Evolutionary conservation across 2,113 vertebrate genomes (phyloP), one percentile per base, ranked within the genome.

Genomic region (Xenus cinereus): DNA sequence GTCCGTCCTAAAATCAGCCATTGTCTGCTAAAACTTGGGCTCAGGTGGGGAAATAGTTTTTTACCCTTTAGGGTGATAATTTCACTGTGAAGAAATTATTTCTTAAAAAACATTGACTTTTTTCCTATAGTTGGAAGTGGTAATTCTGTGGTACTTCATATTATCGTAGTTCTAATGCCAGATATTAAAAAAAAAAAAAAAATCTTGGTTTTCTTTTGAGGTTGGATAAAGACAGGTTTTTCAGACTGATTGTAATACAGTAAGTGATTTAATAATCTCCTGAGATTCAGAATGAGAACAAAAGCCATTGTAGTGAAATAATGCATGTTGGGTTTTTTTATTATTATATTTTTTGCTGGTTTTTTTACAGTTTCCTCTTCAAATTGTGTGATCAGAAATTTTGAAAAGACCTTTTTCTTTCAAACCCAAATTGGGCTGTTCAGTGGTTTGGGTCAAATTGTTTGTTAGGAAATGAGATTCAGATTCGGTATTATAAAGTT

Each of bases 271-370:
- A 62, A 54, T 84, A 81, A 81, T 90, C 95, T 91, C 73, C 13
- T 32, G 93, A 89, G 93, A 90, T 84, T 71, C 62, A 57, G 90
- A 14, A 28, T 16, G 81, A 72, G 94, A 95, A 85, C 89, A 96
- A 96, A 96, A 93, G 92, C 89, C 68, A 73, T 89, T 89, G 87
- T 85, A 62, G 67, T 19, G 37, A 22, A 69, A 46, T 69, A 82
- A 93, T 21, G 11, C 24, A 14, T 39, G 17, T 19, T 71, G 68
- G 35, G 24, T 30, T 54, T 54, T 20, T 24, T 46, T 39, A 75
- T 50, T 14, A 10, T 22, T 12, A 33, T 67, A 6, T 59, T 3
- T 39, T 33, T 35, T 24, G 43, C 9, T 39, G 9, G 27, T 14
- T 41, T 30, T 17, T 3, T n/a, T 33, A 14, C 35, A 17, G 9